Evolutionary conservation across 2,888 invertebrate species (phyloP).

Genomic region (Diplolepis rosae): DNA sequence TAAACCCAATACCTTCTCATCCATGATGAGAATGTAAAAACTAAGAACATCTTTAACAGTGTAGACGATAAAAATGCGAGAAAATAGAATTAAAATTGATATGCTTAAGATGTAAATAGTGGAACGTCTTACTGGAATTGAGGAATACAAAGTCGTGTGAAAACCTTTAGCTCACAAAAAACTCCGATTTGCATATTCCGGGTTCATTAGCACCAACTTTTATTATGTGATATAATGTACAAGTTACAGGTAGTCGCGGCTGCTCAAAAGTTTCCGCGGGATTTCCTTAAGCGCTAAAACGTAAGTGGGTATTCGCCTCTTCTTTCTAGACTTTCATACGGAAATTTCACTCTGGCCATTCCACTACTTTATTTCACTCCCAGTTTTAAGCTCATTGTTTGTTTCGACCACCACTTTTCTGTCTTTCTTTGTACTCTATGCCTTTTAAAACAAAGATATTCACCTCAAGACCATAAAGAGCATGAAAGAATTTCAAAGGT

Average conservation of each 20-base stretch:
- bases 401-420: background rate
- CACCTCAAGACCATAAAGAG: background rate
- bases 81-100: background rate
- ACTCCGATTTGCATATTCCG: constrained; percentile 56
- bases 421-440: background rate
- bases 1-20: too few relatives aligned
- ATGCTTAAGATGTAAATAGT: background rate
- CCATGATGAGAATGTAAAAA: too few relatives aligned
- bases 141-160: constrained; percentile 8
- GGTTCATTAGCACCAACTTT: constrained; percentile 49
- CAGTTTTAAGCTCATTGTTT: background rate
- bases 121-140: background rate
- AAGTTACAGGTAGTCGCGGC: constrained; percentile 41
- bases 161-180: constrained; percentile 21
- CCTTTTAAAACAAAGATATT: constrained; percentile 14
- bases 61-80: background rate
- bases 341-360: constrained; percentile 14
- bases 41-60: too few relatives aligned
- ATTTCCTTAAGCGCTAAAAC: constrained; percentile 34
- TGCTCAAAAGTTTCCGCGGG: constrained; percentile 29
- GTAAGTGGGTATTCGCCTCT: constrained; percentile 28
- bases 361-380: background rate
- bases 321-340: constrained; percentile 23
- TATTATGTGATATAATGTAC: too few relatives aligned
- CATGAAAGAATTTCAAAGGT: constrained; percentile 13